A percentile compares a stretch with the other conserved stretches of the same genome.
Evolutionary conservation across 2,797 vertebrate genomes (phyloP).

Genomic region (Acanthis flammea): DNA sequence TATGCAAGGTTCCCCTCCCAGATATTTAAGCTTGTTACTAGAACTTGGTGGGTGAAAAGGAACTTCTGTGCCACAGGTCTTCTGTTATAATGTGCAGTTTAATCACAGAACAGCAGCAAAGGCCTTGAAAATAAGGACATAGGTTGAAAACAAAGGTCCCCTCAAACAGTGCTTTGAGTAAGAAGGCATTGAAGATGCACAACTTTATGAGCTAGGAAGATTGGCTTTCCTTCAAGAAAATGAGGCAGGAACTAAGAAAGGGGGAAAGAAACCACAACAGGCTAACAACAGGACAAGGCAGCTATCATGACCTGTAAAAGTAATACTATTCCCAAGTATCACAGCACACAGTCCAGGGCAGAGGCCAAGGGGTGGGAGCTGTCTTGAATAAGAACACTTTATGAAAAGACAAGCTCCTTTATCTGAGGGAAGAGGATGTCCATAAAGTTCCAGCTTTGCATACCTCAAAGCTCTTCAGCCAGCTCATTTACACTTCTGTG

Average conservation of each 20-base stretch:
- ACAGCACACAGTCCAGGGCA: background rate
- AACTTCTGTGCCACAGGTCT: background rate
- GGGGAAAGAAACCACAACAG: accelerated
- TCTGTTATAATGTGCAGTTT: background rate
- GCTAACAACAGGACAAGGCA: background rate
- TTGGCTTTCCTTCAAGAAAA: background rate
- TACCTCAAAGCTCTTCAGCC: background rate
- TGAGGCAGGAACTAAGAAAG: background rate
- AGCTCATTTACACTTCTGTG: background rate
- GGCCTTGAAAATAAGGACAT: background rate
- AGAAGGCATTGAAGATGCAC: background rate
- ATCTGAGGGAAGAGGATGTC: background rate
- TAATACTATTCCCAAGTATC: background rate
- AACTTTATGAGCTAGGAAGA: background rate
- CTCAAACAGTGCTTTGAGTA: background rate
- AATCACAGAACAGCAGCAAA: background rate
- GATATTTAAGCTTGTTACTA: background rate
- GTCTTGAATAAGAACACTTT: background rate
- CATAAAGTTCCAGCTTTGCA: background rate
- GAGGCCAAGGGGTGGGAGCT: background rate
- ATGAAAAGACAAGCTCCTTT: background rate
- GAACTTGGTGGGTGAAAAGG: background rate
- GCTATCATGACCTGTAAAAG: background rate
- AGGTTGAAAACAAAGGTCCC: background rate
- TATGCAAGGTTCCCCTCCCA: background rate